Percentiles rank a stretch among this genome's conserved stretches.
These are phyloP conservation scores for Callipepla californica DNA, from an alignment of 2,113 vertebrate genomes.

Conservation along the genomic window DNA sequence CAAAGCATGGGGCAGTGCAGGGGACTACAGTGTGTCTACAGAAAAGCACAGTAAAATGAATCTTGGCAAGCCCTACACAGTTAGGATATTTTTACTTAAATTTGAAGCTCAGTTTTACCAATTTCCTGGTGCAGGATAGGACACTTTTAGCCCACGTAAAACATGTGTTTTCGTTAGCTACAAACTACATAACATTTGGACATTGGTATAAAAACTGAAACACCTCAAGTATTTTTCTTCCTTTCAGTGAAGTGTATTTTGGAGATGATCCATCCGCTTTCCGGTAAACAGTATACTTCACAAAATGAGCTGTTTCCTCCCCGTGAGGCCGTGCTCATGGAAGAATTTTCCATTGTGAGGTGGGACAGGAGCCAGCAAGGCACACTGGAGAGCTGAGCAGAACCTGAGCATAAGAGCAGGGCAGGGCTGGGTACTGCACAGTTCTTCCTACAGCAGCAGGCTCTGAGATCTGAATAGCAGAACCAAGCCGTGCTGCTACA, in stretches of 20 bases:
- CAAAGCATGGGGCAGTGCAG: not conserved
- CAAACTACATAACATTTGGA: not conserved
- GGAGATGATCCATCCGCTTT: conserved; percentile 29
- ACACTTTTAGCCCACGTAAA: not conserved
- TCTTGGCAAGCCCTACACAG: not conserved
- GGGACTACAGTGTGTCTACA: not conserved
- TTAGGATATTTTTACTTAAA: not conserved
- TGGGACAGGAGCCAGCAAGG: conserved; percentile 23
- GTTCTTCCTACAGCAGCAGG: not conserved
- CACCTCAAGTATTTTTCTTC: conserved; percentile 53
- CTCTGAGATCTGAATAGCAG: not conserved
- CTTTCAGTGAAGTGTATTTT: conserved; percentile 48
- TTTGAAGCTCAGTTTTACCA: not conserved
- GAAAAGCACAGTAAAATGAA: not conserved
- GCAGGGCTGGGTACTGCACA: not conserved
- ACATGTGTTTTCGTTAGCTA: not conserved
- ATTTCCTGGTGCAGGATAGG: not conserved
- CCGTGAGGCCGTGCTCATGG: not conserved
- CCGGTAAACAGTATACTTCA: conserved; percentile 58
- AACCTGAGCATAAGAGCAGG: no score
- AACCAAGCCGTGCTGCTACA: accelerated
- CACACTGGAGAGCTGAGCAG: not conserved
- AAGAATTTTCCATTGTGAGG: conserved; percentile 64
- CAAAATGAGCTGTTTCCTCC: conserved; percentile 61
- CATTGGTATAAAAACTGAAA: not conserved